Evolutionary conservation across 2,113 vertebrate species (phyloP), one percentile per base, ranked within the genome.

Genomic region (Phyllopteryx taeniolatus): DNA sequence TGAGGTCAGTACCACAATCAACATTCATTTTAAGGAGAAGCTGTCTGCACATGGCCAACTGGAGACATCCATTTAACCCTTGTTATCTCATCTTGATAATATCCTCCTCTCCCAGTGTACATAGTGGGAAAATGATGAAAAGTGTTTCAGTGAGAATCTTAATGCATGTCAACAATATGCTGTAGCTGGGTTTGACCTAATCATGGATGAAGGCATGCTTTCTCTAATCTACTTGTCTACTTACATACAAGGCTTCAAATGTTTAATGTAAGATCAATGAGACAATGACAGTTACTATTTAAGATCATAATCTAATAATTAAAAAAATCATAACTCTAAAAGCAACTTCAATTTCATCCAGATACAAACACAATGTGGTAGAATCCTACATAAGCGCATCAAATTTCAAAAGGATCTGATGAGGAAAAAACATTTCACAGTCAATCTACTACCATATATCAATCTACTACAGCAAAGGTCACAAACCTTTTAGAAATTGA

Each of bases 1-100:
- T 69, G 73, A 77, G 4, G 72, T 35, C 22, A 66, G 7, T 64
- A 51, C 31, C 74, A 76, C 56, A 13, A 60, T 57, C 43, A 80
- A 42, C 15, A 43, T 64, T 64, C 70, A 72, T 51, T 42, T 76
- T 66, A 64, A 76, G 27, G 1, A 4, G 4, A 27, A 59, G 63
- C 60, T 15, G 33, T 33, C 54, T 64, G 72, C 57, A 57, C 4
- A 10, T 0, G 17, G 42, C 12, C 35, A 13, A 39, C 6, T 62
- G 53, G 42, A 27, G 72, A 53, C 68, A 67, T n/a, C 20, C 15
- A 54, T 68, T 65, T 68, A 67, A 81, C 12, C 33, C 8, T 68
- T 7, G 17, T 74, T 73, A 39, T 69, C n/a, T 77, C 53, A 67
- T 71, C 3, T 35, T 67, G 6, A 0, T 51, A 66, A 68, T 64